Evolutionary conservation across 2,113 vertebrate genomes (phyloP).

Genomic region (Chascanopsetta lugubris): DNA sequence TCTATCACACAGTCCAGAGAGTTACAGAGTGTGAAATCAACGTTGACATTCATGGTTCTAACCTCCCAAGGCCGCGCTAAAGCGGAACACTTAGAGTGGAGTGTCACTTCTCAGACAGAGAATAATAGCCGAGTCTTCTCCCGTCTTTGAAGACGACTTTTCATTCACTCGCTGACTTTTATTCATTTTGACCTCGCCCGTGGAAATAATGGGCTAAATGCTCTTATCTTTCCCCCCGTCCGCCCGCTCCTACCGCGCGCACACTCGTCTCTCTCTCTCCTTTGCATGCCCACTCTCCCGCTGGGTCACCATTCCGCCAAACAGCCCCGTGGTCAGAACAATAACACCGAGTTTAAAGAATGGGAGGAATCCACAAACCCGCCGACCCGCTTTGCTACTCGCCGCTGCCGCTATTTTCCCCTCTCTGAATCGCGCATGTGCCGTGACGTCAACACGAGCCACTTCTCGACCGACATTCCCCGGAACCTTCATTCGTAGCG

Average conservation of each 20-base stretch:
- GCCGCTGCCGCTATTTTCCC: too few relatives aligned
- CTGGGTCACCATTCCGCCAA: neutral
- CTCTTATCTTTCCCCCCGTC: conserved; percentile 28
- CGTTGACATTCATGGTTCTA: conserved; percentile 76
- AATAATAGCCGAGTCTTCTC: conserved; percentile 65
- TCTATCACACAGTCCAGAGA: conserved; percentile 61
- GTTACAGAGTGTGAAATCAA: conserved; percentile 75
- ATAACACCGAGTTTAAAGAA: conserved; percentile 19
- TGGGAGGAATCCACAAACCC: too few relatives aligned
- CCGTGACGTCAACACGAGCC: too few relatives aligned
- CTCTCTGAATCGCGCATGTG: too few relatives aligned
- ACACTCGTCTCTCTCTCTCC: conserved; percentile 20
- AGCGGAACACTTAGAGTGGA: conserved; percentile 65
- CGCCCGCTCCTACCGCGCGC: too few relatives aligned
- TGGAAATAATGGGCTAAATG: conserved; percentile 65
- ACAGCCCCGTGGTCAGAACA: neutral
- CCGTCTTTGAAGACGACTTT: conserved; percentile 69
- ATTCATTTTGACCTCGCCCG: conserved; percentile 64
- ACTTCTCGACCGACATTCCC: too few relatives aligned
- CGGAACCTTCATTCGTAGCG: too few relatives aligned
- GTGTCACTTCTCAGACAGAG: conserved; percentile 71
- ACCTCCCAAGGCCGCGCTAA: conserved; percentile 71
- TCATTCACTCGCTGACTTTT: conserved; percentile 64
- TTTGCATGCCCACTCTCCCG: conserved; percentile 1
- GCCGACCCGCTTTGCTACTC: too few relatives aligned